phyloP scores from a whole-genome alignment of 2,113 vertebrate species.

The Theristicus caerulescens region DNA sequence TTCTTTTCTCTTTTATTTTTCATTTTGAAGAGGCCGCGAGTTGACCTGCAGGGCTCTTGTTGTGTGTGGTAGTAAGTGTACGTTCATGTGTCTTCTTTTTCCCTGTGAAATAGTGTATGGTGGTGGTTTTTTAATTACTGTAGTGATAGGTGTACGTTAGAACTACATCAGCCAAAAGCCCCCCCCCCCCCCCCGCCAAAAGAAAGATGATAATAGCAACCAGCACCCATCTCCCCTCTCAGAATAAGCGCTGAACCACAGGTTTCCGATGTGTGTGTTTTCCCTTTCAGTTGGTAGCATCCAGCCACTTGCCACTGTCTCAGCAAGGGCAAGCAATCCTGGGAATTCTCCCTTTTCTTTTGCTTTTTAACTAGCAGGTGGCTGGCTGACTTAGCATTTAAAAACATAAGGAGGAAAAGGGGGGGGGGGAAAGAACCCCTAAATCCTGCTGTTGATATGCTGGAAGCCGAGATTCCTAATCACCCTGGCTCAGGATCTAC shows the following conservation, averaged over 20 bases:
- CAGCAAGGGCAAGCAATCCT: conserved; percentile 9
- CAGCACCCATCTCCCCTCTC: conserved; percentile 5
- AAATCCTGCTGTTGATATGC: conserved; percentile 1
- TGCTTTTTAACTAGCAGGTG: not conserved
- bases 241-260: not conserved
- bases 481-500: conserved; percentile 26
- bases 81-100: conserved; percentile 33
- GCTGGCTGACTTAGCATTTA: not conserved
- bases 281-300: not conserved
- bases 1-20: conserved; percentile 6
- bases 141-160: conserved; percentile 74
- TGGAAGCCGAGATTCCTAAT: conserved; percentile 40
- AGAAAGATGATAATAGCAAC: not conserved
- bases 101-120: conserved; percentile 63
- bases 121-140: conserved; percentile 63
- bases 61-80: conserved; percentile 25
- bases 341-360: not conserved
- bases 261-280: not conserved
- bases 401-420: not conserved
- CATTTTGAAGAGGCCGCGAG: conserved; percentile 8
- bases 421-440: no score
- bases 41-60: conserved; percentile 48
- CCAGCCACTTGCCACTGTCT: not conserved
- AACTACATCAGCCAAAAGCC: conserved; percentile 59
- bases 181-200: not conserved